Evolutionary conservation across 2,888 invertebrate genomes (phyloP), one percentile per base, ranked within the genome.

Genomic region (Parascotia fuliginaria): DNA sequence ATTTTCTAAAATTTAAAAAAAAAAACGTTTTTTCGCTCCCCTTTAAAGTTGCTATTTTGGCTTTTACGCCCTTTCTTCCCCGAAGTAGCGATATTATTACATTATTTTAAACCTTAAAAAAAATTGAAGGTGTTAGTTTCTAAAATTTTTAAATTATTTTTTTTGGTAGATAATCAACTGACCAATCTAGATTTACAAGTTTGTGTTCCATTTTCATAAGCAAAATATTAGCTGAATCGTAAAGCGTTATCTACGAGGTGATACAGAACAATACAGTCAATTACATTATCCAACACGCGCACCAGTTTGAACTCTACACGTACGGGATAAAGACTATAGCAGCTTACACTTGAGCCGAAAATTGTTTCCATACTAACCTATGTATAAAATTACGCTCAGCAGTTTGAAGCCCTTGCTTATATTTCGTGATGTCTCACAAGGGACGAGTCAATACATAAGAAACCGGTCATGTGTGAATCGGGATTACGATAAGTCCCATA

Each of bases 391-490:
- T 70, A 68, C 63, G 52, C 41, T 63, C 60, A 44, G 52, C 50
- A 60, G 49, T 51, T 63, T 32, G 36, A 52, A 65, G 44, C 66
- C 63, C 66, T 65, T 65, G 67, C 64, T 63, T 66, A 69, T 66
- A 63, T 70, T 69, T 63, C 60, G 48, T 53, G 66, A 68, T 63
- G 58, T 46, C 51, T 19, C 70, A 45, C 70, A 44, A 65, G 70
- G 70, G 67, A 68, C 60, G 48, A 58, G 70, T 68, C 60, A 63
- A 69, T 63, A 70, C 54, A 70, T 68, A 70, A 70, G 67, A 54
- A 68, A 60, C 67, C 66, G 67, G 70, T 63, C 70, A 68, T 63
- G 67, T 60, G 70, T 60, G 60, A 66, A 60, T 67, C 66, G 67
- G 67, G 70, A 69, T 66, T 65, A 69, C 60, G 51, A 53, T 45